Evolutionary conservation across 1,140 invertebrate genomes (phyloP), one percentile per base, ranked within the genome.

Genomic region (Eumeta japonica): DNA sequence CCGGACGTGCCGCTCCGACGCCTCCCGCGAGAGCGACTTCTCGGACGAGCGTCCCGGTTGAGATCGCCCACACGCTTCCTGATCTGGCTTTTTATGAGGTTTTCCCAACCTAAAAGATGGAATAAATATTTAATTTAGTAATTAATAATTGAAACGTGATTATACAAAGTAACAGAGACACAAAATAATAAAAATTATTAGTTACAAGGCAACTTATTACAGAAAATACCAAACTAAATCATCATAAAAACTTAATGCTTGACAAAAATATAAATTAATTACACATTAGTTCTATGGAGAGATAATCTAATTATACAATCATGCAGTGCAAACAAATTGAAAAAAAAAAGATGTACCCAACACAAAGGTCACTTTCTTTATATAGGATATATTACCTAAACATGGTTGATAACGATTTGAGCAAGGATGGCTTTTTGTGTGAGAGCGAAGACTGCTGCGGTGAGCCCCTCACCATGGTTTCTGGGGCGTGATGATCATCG

Each of bases 21-120:
- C 53, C 3, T 70, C 65, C 33, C 68, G 34, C 1, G 63, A 57
- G 32, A 76, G 37, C 16, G 75, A 71, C 37, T 74, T 76, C 48
- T 75, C 70, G 0, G 74, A 75, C 0, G 71, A 52, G 28, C 74
- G 54, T 16, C 56, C 75, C 43, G 79, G 61, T 64, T 76, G 41
- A 46, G 78, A 57, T 42, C 79, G 43, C 13, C 55, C 58, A 50
- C 74, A 74, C 16, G 61, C 54, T 54, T 72, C 66, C 4, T 49
- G 41, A 56, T 80, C 70, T 1, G 52, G 42, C 41, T 84, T 81
- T 63, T 89, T 89, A 39, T 85, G 73, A 50, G 88, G 85, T 60
- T 88, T 88, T 11, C 87, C 88, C 72, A 90, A 89, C 57, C 90
- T 59, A n/a, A n/a, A n/a, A n/a, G n/a, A n/a, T n/a, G n/a, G n/a